Conservation (phyloP, 2,113 vertebrate species). For the Epinephelus lanceolatus region DNA sequence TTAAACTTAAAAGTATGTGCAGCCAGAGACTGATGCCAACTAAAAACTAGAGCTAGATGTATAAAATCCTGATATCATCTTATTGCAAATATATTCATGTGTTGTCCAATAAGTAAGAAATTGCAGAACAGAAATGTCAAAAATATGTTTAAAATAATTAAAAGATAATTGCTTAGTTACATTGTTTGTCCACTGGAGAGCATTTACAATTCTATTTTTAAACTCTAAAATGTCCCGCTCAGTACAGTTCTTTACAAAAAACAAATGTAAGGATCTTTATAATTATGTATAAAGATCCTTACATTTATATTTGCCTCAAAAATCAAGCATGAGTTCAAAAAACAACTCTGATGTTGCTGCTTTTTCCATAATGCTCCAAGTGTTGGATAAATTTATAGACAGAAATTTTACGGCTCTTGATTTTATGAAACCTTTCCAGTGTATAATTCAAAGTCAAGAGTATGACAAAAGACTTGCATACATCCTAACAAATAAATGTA, state of each 20-base stretch:
- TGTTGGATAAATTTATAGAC: too few relatives aligned
- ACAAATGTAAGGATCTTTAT: neutral
- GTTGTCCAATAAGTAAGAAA: neutral
- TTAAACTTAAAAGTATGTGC: neutral
- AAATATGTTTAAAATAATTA: neutral
- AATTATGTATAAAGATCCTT: too few relatives aligned
- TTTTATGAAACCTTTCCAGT: neutral
- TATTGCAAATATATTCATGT: neutral
- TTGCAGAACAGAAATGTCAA: neutral
- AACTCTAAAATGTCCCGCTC: neutral
- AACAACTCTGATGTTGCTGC: neutral
- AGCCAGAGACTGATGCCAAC: neutral
- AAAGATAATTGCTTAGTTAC: neutral
- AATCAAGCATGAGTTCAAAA: neutral
- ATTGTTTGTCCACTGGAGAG: constrained; percentile 37
- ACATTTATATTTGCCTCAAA: neutral
- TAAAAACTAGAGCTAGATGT: neutral
- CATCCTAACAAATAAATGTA: neutral
- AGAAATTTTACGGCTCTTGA: neutral
- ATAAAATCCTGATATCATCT: neutral
- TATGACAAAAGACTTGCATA: neutral
- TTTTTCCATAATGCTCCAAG: neutral
- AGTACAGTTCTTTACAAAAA: neutral
- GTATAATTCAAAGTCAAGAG: neutral
- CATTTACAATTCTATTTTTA: neutral